These are phyloP conservation scores for Phaonia tiefii DNA, from an alignment of 2,888 invertebrate species.

Conservation along the genomic window DNA sequence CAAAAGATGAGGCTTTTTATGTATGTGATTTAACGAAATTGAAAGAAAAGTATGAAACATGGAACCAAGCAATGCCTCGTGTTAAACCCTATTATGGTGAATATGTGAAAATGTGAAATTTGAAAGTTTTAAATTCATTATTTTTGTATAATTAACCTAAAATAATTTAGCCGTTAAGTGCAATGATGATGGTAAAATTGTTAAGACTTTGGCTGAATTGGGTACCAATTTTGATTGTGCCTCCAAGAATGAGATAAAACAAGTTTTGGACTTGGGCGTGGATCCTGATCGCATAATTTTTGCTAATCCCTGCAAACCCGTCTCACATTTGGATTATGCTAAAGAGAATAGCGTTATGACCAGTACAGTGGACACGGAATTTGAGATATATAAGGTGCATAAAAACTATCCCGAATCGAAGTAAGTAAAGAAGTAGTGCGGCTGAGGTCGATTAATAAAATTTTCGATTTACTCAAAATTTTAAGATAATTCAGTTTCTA, in stretches of 20 bases:
- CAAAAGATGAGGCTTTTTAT: constrained; percentile 92
- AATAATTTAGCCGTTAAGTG: constrained; percentile 98
- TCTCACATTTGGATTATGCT: constrained; percentile 93
- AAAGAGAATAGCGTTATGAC: constrained; percentile 87
- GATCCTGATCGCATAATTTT: constrained; percentile 89
- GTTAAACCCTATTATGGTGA: constrained; percentile 95
- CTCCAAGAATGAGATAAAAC: constrained; percentile 94
- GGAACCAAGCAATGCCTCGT: constrained; percentile 92
- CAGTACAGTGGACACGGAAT: constrained; percentile 97
- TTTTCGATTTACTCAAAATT: no score
- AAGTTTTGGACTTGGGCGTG: constrained; percentile 81
- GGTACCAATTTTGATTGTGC: constrained; percentile 98
- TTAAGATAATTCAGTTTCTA: no score
- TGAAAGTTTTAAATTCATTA: no score
- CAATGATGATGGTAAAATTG: constrained; percentile 92
- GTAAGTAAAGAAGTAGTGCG: no score
- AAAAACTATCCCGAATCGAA: constrained; percentile 90
- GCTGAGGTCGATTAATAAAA: no score
- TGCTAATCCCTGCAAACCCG: constrained; percentile 97
- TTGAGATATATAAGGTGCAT: constrained; percentile 94
- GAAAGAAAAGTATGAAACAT: constrained; percentile 89
- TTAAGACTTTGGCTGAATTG: constrained; percentile 92
- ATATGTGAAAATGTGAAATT: constrained; percentile 67
- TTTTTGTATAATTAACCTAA: no score
- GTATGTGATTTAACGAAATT: constrained; percentile 94